phyloP scores from a whole-genome alignment of 2,888 invertebrate genomes.

The Eilema griseolum region DNA sequence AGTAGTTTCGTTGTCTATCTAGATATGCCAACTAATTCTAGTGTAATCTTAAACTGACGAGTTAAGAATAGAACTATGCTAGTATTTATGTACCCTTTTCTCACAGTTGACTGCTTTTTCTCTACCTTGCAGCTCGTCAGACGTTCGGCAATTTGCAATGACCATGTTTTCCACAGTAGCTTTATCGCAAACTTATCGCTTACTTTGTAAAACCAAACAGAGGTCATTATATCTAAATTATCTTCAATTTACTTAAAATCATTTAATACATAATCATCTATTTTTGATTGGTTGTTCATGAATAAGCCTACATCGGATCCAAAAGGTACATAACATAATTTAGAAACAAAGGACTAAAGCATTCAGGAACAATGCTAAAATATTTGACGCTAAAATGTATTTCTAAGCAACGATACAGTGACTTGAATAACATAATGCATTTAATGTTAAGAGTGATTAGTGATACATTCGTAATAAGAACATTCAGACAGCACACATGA shows the following conservation, averaged over 20 bases:
- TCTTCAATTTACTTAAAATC: not conserved
- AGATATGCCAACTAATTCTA: not conserved
- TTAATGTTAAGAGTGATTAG: conserved; percentile 60
- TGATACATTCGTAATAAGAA: conserved; percentile 74
- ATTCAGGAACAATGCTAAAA: conserved; percentile 31
- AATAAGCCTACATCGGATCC: not conserved
- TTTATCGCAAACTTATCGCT: conserved; percentile 1
- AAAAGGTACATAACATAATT: conserved; percentile 16
- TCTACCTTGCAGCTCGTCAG: not conserved
- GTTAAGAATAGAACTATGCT: not conserved
- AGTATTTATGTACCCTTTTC: not conserved
- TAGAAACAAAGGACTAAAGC: conserved; percentile 35
- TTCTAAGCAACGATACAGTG: conserved; percentile 60
- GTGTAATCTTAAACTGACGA: too few species aligned
- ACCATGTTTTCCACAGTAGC: not conserved
- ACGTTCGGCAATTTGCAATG: not conserved
- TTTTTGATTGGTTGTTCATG: not conserved
- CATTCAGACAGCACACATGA: conserved; percentile 65
- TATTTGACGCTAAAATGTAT: conserved; percentile 50
- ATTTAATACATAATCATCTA: conserved; percentile 5
- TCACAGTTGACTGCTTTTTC: not conserved
- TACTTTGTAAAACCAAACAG: not conserved
- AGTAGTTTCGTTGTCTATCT: not conserved
- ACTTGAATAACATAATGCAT: conserved; percentile 63
- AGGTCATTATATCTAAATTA: not conserved